A percentile compares a stretch with the other conserved stretches of the same genome.
Conservation (phyloP, 2,888 invertebrate species). For the Pegoplata infirma region DNA sequence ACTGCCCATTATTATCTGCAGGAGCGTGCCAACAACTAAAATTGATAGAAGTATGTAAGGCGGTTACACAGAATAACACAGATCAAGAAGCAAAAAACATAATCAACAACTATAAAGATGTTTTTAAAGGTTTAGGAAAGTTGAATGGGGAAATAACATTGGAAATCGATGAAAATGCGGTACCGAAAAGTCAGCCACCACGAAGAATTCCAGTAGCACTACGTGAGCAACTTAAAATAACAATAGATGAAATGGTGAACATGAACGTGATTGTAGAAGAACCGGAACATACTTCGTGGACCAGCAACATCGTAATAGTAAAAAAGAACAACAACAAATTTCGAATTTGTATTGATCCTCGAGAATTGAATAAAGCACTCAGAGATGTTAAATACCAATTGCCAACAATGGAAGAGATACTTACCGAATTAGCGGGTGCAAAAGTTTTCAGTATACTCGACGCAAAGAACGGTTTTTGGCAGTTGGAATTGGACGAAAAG, state of each 20-base stretch:
- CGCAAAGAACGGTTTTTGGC: slow-evolving; percentile 28
- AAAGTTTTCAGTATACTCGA: slow-evolving; percentile 1
- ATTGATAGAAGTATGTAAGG: no score
- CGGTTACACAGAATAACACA: no score
- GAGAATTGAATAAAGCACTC: neutral
- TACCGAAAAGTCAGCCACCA: slow-evolving; percentile 15
- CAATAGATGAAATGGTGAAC: no score
- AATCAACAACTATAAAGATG: slow-evolving; percentile 6
- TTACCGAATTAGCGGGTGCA: neutral
- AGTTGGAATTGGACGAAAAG: slow-evolving; percentile 10
- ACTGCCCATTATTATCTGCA: no score
- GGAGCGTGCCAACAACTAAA: no score
- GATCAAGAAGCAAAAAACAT: slow-evolving; percentile 5
- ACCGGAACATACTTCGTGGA: no score
- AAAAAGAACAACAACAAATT: slow-evolving; percentile 9
- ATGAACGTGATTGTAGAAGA: no score
- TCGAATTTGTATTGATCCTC: slow-evolving; percentile 18
- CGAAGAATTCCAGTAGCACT: slow-evolving; percentile 5
- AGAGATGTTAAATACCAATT: slow-evolving; percentile 6
- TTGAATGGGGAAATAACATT: neutral
- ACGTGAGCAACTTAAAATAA: neutral
- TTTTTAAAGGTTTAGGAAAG: slow-evolving; percentile 21
- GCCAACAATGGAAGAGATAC: neutral
- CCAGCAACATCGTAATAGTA: neutral
- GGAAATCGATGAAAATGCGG: slow-evolving; percentile 1